Evolutionary conservation across 2,888 invertebrate species (phyloP), one percentile per base, ranked within the genome.

Genomic region (Boloria selene): DNA sequence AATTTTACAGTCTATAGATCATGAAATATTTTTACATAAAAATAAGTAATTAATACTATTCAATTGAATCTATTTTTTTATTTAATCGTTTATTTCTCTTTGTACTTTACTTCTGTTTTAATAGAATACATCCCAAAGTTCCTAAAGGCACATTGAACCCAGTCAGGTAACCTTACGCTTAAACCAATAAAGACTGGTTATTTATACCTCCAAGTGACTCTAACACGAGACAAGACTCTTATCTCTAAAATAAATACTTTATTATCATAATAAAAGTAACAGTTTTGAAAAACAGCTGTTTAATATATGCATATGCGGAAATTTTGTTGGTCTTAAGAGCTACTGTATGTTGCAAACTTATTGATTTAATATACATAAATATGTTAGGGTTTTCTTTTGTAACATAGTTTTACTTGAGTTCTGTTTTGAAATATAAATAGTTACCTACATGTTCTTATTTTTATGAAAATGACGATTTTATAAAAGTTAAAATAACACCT

Each of bases 181-280:
- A 70, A 61, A 71, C 50, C 58, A 47, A 65, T 52, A 44, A 72
- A 72, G 71, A 72, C 71, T 72, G 71, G 71, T 58, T 70, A 72
- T 66, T 71, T 70, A 64, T 63, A 66, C 49, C 56, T 55, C 56
- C 60, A 63, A 61, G 47, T 53, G 56, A 61, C 59, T 61, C 31
- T 61, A 61, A 60, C 52, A 51, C 47, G n/a, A 55, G 61, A 61
- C 61, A 64, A 62, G 59, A 69, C 51, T 69, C 56, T 54, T 55
- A 63, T 52, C 60, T 44, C 49, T 49, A 38, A 47, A 13, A 55
- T n/a, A 61, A 56, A 44, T 38, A 22, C n/a, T 44, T 56, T 56
- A 56, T 44, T 44, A 56, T 7, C 3, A 44, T 56, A 45, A 56
- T 44, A 44, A 45, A 56, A 56, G 18, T n/a, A 4, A 4, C n/a